Evolutionary conservation across 2,888 invertebrate genomes (phyloP).

Genomic region (Melieria picta): DNA sequence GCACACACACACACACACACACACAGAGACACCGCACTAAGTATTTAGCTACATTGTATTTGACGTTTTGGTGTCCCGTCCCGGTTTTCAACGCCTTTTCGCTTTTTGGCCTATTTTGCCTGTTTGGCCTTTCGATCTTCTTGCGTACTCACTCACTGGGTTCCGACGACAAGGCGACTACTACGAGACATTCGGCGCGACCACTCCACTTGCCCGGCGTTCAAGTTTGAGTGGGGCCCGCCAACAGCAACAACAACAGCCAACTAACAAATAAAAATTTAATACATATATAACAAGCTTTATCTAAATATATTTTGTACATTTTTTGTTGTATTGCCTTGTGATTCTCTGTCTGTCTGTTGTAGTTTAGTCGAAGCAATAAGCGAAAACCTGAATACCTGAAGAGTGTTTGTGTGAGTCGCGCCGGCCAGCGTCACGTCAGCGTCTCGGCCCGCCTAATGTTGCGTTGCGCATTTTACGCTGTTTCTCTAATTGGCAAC

Average conservation of each 20-base stretch:
- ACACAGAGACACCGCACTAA: too few species aligned
- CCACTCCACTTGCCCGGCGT: conserved; percentile 4
- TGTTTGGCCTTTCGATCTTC: neutral
- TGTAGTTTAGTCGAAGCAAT: neutral
- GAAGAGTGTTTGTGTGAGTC: too few species aligned
- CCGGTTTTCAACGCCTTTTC: neutral
- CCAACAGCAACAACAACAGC: neutral
- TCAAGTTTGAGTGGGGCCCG: neutral
- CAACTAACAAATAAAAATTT: neutral
- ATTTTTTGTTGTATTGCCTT: neutral
- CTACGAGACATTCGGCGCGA: conserved; percentile 10
- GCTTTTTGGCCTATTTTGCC: conserved; percentile 8
- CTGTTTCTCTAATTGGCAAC: too few species aligned
- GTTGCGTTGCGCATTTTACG: too few species aligned
- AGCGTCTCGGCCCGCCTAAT: too few species aligned
- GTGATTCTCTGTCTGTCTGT: neutral
- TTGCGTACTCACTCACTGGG: conserved; percentile 32
- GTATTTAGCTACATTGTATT: too few species aligned
- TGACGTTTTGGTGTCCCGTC: neutral
- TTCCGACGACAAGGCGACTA: conserved; percentile 34
- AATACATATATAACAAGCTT: neutral
- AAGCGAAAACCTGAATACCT: neutral
- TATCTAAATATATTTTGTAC: neutral
- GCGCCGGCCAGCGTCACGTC: too few species aligned
- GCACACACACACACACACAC: too few species aligned